Evolutionary conservation across 2,888 invertebrate species (phyloP), one percentile per base, ranked within the genome.

Genomic region (Orthosia gothica): DNA sequence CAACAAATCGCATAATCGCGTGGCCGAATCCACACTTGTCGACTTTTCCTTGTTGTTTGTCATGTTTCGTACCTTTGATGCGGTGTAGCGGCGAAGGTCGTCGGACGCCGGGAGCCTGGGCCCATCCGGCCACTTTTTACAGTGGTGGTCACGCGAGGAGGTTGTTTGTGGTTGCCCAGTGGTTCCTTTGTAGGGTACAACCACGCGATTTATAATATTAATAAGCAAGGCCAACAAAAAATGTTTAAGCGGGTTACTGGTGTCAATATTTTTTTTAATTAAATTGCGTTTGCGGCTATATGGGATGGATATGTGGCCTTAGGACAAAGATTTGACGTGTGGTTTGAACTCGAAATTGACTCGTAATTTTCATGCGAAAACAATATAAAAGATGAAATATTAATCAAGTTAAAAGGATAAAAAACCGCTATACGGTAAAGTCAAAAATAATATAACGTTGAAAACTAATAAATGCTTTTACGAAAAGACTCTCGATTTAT

Each of bases 181-280:
- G 80, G 80, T 77, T 26, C 67, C 71, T 83, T 80, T 82, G 71
- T 76, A 61, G 23, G 3, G 11, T 47, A 15, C 12, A 12, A 73
- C 69, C 72, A 20, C 63, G 26, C 4, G 58, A 45, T 66, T 66
- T 72, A 57, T 68, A 55, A 68, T 76, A 71, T 72, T 58, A 50
- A 67, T 52, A 9, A 50, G 13, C 18, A 5, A 18, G 49, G 18
- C 23, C 13, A 52, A 32, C 16, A 59, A 71, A 76, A n/a, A 49
- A 5, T 13, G 12, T 26, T 63, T 58, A 9, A 26, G 13, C 13
- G 20, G 23, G 0, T 59, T 68, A 40, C 23, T 54, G 16, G 12
- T 62, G 23, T 11, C 18, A 49, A 18, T 62, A 5, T n/a, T n/a
- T 49, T 23, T 23, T 62, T 16, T 23, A 47, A 62, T 23, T 26